phyloP scores from a whole-genome alignment of 2,888 invertebrate species.

The Ptychoptera albimana region DNA sequence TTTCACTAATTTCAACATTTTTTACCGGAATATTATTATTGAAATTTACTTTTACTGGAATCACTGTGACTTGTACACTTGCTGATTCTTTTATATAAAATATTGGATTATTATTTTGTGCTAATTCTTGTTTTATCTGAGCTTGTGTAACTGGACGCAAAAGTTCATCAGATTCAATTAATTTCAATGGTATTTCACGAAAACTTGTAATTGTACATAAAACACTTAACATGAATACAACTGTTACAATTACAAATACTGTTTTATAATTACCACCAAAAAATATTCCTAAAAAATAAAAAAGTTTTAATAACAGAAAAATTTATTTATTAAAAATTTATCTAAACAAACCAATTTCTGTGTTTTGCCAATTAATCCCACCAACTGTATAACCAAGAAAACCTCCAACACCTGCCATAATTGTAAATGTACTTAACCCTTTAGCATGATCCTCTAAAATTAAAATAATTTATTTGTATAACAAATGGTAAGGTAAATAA shows the following conservation, averaged over 20 bases:
- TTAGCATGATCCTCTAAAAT: constrained; percentile 37
- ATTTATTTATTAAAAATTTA: not conserved
- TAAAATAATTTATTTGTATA: not conserved
- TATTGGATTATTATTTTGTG: constrained; percentile 21
- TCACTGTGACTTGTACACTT: not conserved
- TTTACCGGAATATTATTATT: not conserved
- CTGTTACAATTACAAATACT: constrained; percentile 38
- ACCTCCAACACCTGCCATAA: constrained; percentile 48
- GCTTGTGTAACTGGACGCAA: constrained; percentile 23
- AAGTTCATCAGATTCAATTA: constrained; percentile 25
- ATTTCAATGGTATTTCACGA: constrained; percentile 37
- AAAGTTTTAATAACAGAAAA: not conserved
- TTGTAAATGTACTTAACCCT: constrained; percentile 43
- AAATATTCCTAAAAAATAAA: constrained; percentile 19
- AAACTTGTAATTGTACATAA: constrained; percentile 40
- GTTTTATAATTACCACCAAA: constrained; percentile 42
- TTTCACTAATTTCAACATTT: not conserved
- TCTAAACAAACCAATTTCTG: constrained; percentile 25
- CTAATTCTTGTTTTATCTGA: constrained; percentile 23
- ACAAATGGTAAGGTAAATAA: too few species aligned
- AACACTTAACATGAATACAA: constrained; percentile 39
- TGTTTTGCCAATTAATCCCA: constrained; percentile 41
- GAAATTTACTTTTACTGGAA: not conserved
- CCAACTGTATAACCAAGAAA: constrained; percentile 41
- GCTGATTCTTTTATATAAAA: constrained; percentile 19